phyloP scores from a whole-genome alignment of 2,888 invertebrate species.

The Tyria jacobaeae region DNA sequence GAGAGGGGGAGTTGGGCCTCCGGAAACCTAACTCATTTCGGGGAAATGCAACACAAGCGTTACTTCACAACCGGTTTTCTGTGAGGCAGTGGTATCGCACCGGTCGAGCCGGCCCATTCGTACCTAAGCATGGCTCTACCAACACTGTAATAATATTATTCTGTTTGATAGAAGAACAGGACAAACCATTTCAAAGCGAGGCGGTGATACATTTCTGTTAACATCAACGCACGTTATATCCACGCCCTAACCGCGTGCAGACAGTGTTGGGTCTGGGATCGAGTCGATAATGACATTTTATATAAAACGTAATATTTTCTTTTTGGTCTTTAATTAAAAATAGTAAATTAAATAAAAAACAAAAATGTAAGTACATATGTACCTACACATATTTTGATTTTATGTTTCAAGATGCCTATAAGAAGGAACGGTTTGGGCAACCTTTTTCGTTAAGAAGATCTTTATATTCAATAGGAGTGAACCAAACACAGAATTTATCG shows the following conservation, averaged over 20 bases:
- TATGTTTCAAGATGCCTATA: background rate
- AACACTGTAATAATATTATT: too few species aligned
- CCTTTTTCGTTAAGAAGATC: constrained; percentile 21
- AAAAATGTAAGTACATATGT: background rate
- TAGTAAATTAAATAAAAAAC: background rate
- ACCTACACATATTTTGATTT: background rate
- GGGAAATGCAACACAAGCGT: too few species aligned
- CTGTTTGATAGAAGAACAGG: background rate
- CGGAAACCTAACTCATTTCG: too few species aligned
- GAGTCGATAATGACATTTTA: constrained; percentile 25
- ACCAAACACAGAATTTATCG: constrained; percentile 43
- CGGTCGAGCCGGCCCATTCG: too few species aligned
- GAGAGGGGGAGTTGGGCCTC: too few species aligned
- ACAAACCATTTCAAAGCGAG: constrained; percentile 26
- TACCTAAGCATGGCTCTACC: too few species aligned
- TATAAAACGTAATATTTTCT: too few species aligned
- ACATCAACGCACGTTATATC: constrained; percentile 29
- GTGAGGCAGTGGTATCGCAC: too few species aligned
- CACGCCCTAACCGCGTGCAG: constrained; percentile 31
- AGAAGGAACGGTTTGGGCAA: constrained; percentile 11
- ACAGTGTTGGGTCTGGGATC: constrained; percentile 38
- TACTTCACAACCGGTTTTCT: too few species aligned
- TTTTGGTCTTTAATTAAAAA: too few species aligned
- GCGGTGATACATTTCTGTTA: constrained; percentile 54
- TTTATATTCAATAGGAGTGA: constrained; percentile 41